Percentiles rank a stretch among this genome's conserved stretches.
phyloP scores from a whole-genome alignment of 2,888 invertebrate species.

The Drosophila mulleri region DNA sequence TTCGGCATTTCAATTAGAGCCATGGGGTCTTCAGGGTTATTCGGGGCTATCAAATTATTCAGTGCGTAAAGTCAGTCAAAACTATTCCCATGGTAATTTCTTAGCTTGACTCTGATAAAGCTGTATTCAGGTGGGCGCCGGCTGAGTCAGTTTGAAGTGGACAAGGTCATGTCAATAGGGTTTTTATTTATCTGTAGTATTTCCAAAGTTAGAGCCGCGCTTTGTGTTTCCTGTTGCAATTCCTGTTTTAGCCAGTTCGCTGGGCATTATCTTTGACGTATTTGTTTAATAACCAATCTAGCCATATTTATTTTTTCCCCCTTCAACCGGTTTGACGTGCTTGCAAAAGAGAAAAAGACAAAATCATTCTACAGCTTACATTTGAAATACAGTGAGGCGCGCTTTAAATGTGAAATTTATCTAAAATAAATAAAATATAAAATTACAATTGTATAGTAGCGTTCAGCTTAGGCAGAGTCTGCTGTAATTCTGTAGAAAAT shows the following conservation, averaged over 20 bases:
- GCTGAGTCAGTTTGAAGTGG: neutral
- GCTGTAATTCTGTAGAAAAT: neutral
- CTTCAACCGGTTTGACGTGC: slow-evolving; percentile 58
- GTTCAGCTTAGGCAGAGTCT: neutral
- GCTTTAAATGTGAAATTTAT: neutral
- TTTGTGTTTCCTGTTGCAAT: slow-evolving; percentile 54
- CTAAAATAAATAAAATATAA: neutral
- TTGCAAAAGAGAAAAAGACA: slow-evolving; percentile 16
- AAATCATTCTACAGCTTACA: slow-evolving; percentile 44
- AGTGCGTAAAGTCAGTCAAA: slow-evolving; percentile 5
- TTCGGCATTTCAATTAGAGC: slow-evolving; percentile 15
- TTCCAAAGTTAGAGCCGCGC: neutral
- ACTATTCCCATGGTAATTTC: slow-evolving; percentile 5
- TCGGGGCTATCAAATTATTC: neutral
- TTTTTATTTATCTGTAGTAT: neutral
- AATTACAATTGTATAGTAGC: neutral
- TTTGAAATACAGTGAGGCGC: slow-evolving; percentile 17
- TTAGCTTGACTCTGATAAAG: neutral
- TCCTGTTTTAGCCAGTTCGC: slow-evolving; percentile 40
- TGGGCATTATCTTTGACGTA: slow-evolving; percentile 32
- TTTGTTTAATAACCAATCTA: slow-evolving; percentile 38
- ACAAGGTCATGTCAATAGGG: slow-evolving; percentile 1
- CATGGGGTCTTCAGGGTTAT: neutral
- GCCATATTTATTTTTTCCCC: slow-evolving; percentile 38
- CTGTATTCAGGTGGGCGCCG: neutral